Evolutionary conservation across 2,113 vertebrate genomes (phyloP).

Genomic region (Morone saxatilis): DNA sequence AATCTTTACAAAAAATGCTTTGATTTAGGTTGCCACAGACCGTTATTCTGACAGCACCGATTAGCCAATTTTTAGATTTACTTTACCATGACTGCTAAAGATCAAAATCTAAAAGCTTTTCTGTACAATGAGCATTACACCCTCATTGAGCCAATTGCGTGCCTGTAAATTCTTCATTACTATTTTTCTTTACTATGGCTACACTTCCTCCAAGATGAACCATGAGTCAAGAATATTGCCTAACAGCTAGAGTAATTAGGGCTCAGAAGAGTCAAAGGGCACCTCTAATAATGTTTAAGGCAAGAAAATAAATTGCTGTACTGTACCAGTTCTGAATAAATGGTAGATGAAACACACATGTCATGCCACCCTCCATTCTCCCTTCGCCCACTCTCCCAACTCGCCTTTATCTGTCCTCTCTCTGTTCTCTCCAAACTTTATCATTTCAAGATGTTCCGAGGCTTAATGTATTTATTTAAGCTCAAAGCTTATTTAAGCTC

Average conservation of each 20-base stretch:
- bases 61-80: neutral
- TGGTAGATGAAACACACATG: neutral
- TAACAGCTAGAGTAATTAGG: neutral
- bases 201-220: neutral
- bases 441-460: slow-evolving; percentile 81
- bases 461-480: slow-evolving; percentile 80
- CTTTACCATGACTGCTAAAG: neutral
- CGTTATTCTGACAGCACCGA: neutral
- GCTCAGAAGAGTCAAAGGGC: no score
- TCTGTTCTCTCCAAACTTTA: slow-evolving; percentile 59
- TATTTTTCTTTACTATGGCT: neutral
- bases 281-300: neutral
- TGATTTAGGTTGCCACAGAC: neutral
- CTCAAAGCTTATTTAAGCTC: slow-evolving; percentile 81
- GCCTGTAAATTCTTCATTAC: neutral
- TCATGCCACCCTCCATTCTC: slow-evolving; percentile 23
- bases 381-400: slow-evolving; percentile 16
- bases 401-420: slow-evolving; percentile 24
- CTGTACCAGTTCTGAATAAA: neutral
- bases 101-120: neutral
- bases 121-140: neutral
- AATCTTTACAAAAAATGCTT: neutral
- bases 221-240: neutral
- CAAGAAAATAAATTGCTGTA: neutral
- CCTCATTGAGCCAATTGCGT: neutral